phyloP scores from a whole-genome alignment of 1,140 invertebrate species.

The Philopotamus ludificatus region DNA sequence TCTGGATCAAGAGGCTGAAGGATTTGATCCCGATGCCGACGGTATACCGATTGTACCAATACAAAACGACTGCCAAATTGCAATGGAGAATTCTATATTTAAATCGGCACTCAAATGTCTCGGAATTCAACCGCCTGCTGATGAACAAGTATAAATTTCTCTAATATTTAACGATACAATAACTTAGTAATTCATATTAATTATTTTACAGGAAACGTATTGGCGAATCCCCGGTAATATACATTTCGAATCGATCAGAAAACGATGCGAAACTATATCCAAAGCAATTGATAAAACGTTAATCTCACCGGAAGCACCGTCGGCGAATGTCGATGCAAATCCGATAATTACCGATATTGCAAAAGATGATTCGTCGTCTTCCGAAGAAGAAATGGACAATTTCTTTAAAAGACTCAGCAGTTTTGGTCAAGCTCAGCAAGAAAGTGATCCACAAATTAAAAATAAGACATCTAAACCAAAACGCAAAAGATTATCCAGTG shows the following conservation, averaged over 20 bases:
- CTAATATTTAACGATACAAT: not conserved
- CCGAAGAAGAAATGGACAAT: conserved; percentile 35
- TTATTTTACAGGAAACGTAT: conserved; percentile 30
- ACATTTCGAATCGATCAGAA: conserved; percentile 34
- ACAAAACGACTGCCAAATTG: conserved; percentile 56
- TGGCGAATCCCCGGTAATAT: conserved; percentile 37
- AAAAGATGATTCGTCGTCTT: conserved; percentile 2
- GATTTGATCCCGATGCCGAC: conserved; percentile 51
- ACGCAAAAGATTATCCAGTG: conserved; percentile 2
- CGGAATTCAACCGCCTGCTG: conserved; percentile 59
- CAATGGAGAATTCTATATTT: conserved; percentile 62
- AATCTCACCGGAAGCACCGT: conserved; percentile 20
- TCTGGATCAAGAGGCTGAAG: conserved; percentile 53
- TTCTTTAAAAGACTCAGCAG: conserved; percentile 26
- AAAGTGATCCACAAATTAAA: not conserved
- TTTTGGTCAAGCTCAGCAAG: not conserved
- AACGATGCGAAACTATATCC: conserved; percentile 30
- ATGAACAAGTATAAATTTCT: conserved; percentile 50
- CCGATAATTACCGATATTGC: not conserved
- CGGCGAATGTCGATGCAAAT: not conserved
- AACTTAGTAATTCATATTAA: not conserved
- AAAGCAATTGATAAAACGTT: conserved; percentile 38
- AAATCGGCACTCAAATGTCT: conserved; percentile 58
- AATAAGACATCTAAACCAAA: not conserved
- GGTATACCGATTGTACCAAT: conserved; percentile 68